A percentile compares a stretch with the other conserved stretches of the same genome.
Evolutionary conservation across 1,140 invertebrate species (phyloP).

Genomic region (Panagrolaimus sp.): DNA sequence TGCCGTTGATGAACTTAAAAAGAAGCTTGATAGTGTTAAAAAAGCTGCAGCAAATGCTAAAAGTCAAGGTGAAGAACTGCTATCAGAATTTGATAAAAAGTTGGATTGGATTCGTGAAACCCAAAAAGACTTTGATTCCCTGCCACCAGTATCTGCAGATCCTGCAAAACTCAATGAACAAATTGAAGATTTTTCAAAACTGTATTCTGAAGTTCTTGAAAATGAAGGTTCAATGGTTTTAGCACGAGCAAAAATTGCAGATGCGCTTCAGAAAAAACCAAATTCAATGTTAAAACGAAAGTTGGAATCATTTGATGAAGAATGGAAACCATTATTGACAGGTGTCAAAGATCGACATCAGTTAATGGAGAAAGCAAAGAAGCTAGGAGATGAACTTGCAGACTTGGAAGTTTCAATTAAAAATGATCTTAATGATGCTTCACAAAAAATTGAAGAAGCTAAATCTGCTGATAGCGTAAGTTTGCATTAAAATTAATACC

Average conservation of each 20-base stretch:
- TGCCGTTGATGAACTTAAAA: constrained; percentile 10
- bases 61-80: constrained; percentile 8
- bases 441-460: constrained; percentile 1
- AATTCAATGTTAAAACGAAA: background rate
- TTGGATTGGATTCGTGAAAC: background rate
- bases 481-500: background rate
- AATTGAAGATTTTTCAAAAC: background rate
- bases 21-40: constrained; percentile 15
- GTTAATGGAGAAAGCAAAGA: background rate
- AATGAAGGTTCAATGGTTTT: constrained; percentile 1
- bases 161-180: background rate
- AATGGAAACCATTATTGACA: background rate
- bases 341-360: background rate
- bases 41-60: constrained; percentile 9
- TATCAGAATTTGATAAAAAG: constrained; percentile 4
- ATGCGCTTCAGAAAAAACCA: background rate
- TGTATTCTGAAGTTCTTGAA: background rate
- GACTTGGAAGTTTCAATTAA: background rate
- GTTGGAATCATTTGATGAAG: background rate
- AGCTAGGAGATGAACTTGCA: background rate
- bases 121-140: background rate
- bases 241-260: constrained; percentile 21
- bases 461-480: constrained; percentile 10
- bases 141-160: background rate
- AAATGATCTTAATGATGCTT: background rate